These are phyloP conservation scores for Salpingus planirostris DNA, from an alignment of 2,888 invertebrate species.

Conservation along the genomic window DNA sequence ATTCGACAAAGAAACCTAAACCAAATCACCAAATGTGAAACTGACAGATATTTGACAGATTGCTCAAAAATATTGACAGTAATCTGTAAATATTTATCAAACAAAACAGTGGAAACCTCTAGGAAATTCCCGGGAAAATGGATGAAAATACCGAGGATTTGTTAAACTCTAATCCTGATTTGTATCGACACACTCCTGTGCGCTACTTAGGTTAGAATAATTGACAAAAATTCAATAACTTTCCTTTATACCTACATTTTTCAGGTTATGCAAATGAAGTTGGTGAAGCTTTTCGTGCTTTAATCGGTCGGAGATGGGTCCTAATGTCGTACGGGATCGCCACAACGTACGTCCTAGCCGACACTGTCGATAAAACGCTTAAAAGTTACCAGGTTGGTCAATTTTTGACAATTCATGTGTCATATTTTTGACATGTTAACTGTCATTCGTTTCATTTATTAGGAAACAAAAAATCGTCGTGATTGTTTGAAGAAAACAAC, in stretches of 20 bases:
- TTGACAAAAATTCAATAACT: neutral
- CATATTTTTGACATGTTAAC: neutral
- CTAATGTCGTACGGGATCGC: slow-evolving; percentile 70
- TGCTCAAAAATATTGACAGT: too few species aligned
- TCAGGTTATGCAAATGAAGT: slow-evolving; percentile 94
- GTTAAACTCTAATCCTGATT: slow-evolving; percentile 1
- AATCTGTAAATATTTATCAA: too few species aligned
- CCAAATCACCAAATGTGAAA: too few species aligned
- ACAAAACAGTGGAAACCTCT: too few species aligned
- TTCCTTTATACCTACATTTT: slow-evolving; percentile 16
- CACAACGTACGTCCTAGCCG: slow-evolving; percentile 77
- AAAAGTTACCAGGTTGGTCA: slow-evolving; percentile 58
- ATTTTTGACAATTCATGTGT: neutral
- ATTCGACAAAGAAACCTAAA: too few species aligned
- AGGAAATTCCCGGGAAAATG: too few species aligned
- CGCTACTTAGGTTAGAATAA: neutral
- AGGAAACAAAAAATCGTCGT: neutral
- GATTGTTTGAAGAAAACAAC: neutral
- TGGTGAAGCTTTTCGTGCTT: slow-evolving; percentile 83
- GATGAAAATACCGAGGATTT: too few species aligned
- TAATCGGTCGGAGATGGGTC: slow-evolving; percentile 65
- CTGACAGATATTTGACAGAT: too few species aligned
- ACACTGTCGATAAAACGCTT: slow-evolving; percentile 69
- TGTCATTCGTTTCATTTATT: too few species aligned
- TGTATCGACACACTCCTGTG: neutral